Base-by-base conservation (phyloP, 2,797 vertebrate species). In the Spheniscus humboldti region DNA sequence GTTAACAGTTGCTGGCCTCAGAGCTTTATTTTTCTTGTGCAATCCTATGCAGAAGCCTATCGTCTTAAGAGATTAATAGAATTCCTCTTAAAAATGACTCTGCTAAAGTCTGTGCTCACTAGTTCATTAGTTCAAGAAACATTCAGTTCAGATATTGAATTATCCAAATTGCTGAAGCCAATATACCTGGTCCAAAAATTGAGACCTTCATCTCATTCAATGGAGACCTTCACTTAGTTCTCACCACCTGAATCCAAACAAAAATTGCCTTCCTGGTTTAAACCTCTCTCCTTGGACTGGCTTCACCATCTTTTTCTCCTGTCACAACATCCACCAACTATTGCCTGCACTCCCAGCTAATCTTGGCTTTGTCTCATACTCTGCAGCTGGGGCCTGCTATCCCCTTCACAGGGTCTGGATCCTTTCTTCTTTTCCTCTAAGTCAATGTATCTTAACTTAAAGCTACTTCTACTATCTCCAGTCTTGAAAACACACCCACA, bases 301-400 rank as follows among this genome's bases (percentile, higher is more conserved):
- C 67, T 94, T 96, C 83, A 79, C 39, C 69, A 62, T 77, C 71
- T 77, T 92, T 81, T 83, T 60, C 64, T 83, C 50, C 69, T 98
- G 95, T 95, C 88, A 88, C 86, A 77, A 80, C 2, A 79, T 88
- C 78, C 76, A 80, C 80, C 77, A 67, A 35, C 69, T 71, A 16
- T 37, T 94, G 75, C 76, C 88, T 19, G 17, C 47, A 55, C 73
- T 80, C 75, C 91, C 45, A 72, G 92, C 57, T 93, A 82, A 90
- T 53, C 73, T 77, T 88, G 56, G 68, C 86, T 86, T 77, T 76
- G 85, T 85, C 45, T 94, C 86, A 93, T 53, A 82, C 73, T 75
- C 15, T n/a, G 33, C 89, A 94, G 28, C 37, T 90, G 53, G 67
- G 81, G 52, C 56, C 59, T 95, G 75, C 86, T 60, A 56, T 72